Evolutionary conservation across 2,113 vertebrate species (phyloP).

Genomic region (Chrysochloris asiatica): DNA sequence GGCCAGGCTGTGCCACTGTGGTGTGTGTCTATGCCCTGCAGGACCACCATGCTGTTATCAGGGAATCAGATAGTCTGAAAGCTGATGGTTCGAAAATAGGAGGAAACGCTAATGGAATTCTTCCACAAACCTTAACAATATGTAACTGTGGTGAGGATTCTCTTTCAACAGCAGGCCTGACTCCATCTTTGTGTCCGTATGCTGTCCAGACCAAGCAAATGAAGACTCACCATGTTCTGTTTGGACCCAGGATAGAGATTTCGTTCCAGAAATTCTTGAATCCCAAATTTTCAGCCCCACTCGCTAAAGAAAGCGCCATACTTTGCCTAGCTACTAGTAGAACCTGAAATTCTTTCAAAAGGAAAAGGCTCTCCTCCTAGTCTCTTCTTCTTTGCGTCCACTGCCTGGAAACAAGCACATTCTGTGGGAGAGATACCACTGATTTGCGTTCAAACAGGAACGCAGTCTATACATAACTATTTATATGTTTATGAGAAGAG

Average conservation of each 20-base stretch:
- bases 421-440: background rate
- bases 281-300: background rate
- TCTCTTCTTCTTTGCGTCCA: background rate
- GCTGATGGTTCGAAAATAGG: too few relatives aligned
- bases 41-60: background rate
- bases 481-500: background rate
- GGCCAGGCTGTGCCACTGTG: background rate
- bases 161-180: background rate
- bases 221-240: background rate
- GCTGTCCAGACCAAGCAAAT: background rate
- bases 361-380: background rate
- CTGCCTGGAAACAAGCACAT: background rate
- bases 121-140: fast-evolving
- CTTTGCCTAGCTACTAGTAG: background rate
- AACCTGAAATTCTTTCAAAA: background rate
- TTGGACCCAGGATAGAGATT: background rate
- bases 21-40: background rate
- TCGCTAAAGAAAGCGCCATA: background rate
- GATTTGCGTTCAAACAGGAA: background rate
- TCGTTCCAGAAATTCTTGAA: background rate
- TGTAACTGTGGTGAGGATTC: too few relatives aligned
- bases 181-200: fast-evolving
- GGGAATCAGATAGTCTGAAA: background rate
- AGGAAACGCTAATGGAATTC: too few relatives aligned
- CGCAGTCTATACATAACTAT: too few relatives aligned